Evolutionary conservation across 2,113 vertebrate species (phyloP), one percentile per base, ranked within the genome.

Genomic region (Hymenochirus boettgeri): DNA sequence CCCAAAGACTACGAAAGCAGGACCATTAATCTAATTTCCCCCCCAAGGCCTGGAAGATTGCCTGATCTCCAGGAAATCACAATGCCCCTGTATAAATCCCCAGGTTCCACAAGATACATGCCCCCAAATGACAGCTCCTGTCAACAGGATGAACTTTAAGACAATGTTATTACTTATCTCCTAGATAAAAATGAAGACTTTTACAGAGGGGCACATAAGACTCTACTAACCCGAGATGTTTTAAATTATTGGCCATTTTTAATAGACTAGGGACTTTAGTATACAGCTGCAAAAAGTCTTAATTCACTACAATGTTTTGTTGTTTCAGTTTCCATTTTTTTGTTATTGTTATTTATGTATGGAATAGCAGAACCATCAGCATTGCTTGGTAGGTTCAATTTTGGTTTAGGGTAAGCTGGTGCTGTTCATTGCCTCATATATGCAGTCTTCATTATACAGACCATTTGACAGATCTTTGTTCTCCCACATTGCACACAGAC

Each of bases 1-100:
- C 93, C 95, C 77, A 89, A 92, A 70, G 93, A 96, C 73, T 94
- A 91, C 69, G 95, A 97, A 62, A 88, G 88, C 72, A 70, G 86
- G 80, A 88, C 86, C 10, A 81, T 83, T 70, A 92, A 93, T 0
- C 83, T 97, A 2, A 88, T 95, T 3, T 93, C 93, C 58, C 93
- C 94, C 0, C 89, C 90, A 0, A 93, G 90, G 10, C 88, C 94
- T 0, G 92, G 91, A 21, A 85, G 91, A 74, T 92, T 94, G 79
- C 92, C 90, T 0, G 93, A 95, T 70, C 86, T 92, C 2, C 92
- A 96, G 53, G 95, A 97, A 79, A 91, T 91, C 0, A 85, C 89
- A 1, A 89, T 95, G 4, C 90, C 92, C 56, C 88, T 94, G 60
- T 96, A 91, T 47, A 80, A 89, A 55, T 87, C 91, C 59, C 83